Evolutionary conservation across 2,113 vertebrate species (phyloP).

Genomic region (Forbesichthys agassizii): DNA sequence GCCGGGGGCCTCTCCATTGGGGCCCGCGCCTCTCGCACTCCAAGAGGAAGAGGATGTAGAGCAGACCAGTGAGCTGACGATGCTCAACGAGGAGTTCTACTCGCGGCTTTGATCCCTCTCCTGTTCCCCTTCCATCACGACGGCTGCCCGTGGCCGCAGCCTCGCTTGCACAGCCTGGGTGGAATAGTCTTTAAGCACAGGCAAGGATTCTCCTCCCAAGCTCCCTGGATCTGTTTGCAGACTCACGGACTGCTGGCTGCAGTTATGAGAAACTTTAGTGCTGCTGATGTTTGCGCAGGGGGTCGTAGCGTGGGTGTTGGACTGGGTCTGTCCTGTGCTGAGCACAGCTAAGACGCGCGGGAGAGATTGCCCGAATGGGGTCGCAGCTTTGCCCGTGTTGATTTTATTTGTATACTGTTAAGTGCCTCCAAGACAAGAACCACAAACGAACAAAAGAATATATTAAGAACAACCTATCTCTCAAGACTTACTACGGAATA

Average conservation of each 20-base stretch:
- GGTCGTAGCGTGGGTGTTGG: constrained; percentile 23
- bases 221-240: not conserved
- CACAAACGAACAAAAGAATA: constrained; percentile 54
- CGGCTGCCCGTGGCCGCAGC: constrained; percentile 20
- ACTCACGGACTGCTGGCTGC: constrained; percentile 18
- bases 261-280: constrained; percentile 8
- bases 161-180: constrained; percentile 22
- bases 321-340: constrained; percentile 63
- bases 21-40: constrained; percentile 55
- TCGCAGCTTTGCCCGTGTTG: constrained; percentile 57
- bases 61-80: constrained; percentile 84
- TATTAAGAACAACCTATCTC: constrained; percentile 36
- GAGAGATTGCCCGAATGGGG: constrained; percentile 26
- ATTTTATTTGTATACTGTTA: constrained; percentile 73
- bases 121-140: not conserved
- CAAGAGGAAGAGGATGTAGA: constrained; percentile 69
- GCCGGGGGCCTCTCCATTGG: constrained; percentile 41
- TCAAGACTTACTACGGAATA: constrained; percentile 29
- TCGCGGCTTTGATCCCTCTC: constrained; percentile 79
- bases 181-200: not conserved
- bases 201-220: constrained; percentile 1
- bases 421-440: constrained; percentile 89
- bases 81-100: constrained; percentile 85
- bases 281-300: not conserved
- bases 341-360: constrained; percentile 56